Evolutionary conservation across 2,113 vertebrate genomes (phyloP).

Genomic region (Limnothrissa miodon): DNA sequence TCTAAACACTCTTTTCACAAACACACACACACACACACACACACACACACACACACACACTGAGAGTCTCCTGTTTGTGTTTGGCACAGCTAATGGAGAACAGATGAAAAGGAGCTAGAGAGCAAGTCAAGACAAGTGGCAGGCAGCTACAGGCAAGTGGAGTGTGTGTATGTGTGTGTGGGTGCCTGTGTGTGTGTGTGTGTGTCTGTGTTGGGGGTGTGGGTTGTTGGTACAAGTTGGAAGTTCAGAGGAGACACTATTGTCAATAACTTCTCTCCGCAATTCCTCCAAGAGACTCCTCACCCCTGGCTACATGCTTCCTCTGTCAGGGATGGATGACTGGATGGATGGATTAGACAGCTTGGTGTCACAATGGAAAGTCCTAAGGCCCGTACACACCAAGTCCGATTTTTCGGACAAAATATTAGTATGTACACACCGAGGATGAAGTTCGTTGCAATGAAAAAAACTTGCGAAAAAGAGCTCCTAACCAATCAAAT

Average conservation of each 20-base stretch:
- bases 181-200: not conserved
- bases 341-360: not conserved
- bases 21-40: not conserved
- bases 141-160: not conserved
- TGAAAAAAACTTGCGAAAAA: too few species aligned
- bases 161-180: conserved; percentile 1
- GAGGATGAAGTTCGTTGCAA: too few species aligned
- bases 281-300: too few species aligned
- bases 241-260: not conserved
- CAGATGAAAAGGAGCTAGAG: not conserved
- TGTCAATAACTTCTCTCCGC: not conserved
- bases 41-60: not conserved
- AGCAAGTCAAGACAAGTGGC: conserved; percentile 28
- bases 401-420: too few species aligned
- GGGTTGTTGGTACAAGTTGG: not conserved
- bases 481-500: too few species aligned
- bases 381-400: too few species aligned
- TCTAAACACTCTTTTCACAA: too few species aligned
- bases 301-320: not conserved
- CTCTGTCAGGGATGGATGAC: not conserved
- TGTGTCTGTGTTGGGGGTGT: not conserved
- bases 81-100: not conserved
- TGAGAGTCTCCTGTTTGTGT: not conserved
- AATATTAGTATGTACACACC: too few species aligned
- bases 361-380: too few species aligned